Evolutionary conservation across 2,797 vertebrate genomes (phyloP), one percentile per base, ranked within the genome.

Genomic region (Myotis daubentonii): DNA sequence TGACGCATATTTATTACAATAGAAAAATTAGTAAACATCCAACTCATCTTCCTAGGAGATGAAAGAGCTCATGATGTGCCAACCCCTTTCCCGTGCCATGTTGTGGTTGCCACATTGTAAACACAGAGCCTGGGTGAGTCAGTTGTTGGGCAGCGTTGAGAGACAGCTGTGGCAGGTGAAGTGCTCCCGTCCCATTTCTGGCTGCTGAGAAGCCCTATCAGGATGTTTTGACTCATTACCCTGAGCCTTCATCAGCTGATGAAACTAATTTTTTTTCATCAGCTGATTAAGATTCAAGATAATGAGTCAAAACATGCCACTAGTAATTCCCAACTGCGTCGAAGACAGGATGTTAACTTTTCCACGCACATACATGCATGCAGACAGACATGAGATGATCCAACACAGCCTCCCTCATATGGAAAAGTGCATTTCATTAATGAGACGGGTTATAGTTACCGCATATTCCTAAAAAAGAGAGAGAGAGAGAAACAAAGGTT

Each of bases 171-270:
- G 88, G 95, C 88, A 96, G 95, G 82, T 75, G 78, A 62, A 86
- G 49, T 13, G 47, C 57, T 71, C 84, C 5, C 68, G 79, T 75
- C 65, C 92, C 51, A 20, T 85, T 89, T 90, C 94, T 65, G 97
- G 89, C 94, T 97, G 89, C 94, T 96, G 93, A 95, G 80, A 96
- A 88, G 87, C 97, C 97, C 41, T 84, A 94, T 97, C 97, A 97
- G 96, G 91, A 97, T 98, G 97, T 97, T 98, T 98, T 98, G 97
- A 98, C 96, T 98, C 98, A 96, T 98, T 98, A 97, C 87, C 97
- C 95, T 76, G 82, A 97, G 95, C 33, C 93, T 98, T 98, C 97
- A 98, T 98, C 97, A 97, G 97, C 94, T 96, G 97, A 97, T 95
- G 94, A 94, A 98, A 97, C 95, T 97, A 95, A 92, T 95, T 97